A percentile compares a stretch with the other conserved stretches of the same genome.
Evolutionary conservation across 2,113 vertebrate species (phyloP).

Genomic region (Apeltes quadracus): DNA sequence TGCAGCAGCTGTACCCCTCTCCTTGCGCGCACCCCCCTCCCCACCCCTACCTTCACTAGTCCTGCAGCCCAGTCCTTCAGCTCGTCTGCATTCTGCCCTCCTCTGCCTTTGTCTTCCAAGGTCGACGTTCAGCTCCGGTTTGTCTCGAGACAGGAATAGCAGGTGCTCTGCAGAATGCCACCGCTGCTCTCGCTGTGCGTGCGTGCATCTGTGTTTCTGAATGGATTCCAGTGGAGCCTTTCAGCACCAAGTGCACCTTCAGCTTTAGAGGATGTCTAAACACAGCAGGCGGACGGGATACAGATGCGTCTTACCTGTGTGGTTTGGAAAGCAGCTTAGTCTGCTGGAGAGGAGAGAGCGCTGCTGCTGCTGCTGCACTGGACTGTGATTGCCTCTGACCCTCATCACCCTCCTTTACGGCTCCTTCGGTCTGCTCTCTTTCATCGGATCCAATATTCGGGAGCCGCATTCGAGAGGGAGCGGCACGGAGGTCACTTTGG

Average conservation of each 20-base stretch:
- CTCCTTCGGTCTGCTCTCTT: constrained; percentile 29
- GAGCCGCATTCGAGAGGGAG: constrained; percentile 41
- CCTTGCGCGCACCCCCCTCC: background rate
- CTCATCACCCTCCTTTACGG: constrained; percentile 6
- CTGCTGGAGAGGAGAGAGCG: constrained; percentile 43
- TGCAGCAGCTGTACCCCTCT: constrained; percentile 20
- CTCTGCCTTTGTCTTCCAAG: constrained; percentile 55
- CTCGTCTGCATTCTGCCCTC: constrained; percentile 18
- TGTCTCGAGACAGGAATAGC: constrained; percentile 64
- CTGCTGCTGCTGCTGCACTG: constrained; percentile 34
- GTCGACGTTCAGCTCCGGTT: constrained; percentile 56
- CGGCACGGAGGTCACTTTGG: constrained; percentile 52
- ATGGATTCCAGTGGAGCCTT: constrained; percentile 54
- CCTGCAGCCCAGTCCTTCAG: constrained; percentile 25
- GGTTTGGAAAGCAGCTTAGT: constrained; percentile 62
- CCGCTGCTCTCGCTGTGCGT: constrained; percentile 28
- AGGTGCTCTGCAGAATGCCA: constrained; percentile 64
- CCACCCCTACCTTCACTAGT: constrained; percentile 34
- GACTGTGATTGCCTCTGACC: constrained; percentile 57
- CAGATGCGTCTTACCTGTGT: constrained; percentile 61
- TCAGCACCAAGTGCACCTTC: constrained; percentile 38
- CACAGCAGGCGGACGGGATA: constrained; percentile 49
- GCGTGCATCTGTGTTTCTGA: constrained; percentile 14
- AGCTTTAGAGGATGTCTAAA: constrained; percentile 61
- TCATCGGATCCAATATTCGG: constrained; percentile 40